Evolutionary conservation across 1,140 invertebrate species (phyloP).

Genomic region (Aradophagus sp.): DNA sequence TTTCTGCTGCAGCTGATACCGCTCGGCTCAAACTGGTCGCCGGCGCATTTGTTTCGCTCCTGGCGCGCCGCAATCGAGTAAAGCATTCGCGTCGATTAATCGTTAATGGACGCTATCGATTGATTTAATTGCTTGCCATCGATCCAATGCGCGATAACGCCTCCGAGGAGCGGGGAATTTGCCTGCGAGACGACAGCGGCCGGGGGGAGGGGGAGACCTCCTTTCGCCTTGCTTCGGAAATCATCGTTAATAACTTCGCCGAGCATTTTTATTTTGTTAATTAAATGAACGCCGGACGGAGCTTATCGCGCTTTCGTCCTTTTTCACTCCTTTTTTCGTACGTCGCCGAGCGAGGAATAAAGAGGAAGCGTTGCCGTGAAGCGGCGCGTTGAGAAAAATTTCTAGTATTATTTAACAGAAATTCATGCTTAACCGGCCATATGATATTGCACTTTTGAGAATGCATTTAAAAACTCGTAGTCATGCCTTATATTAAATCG

Average conservation of each 20-base stretch:
- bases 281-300: conserved; percentile 28
- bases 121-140: conserved; percentile 55
- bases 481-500: too few relatives aligned
- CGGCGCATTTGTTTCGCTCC: conserved; percentile 50
- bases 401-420: too few relatives aligned
- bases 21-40: conserved; percentile 45
- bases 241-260: conserved; percentile 36
- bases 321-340: too few relatives aligned
- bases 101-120: conserved; percentile 57
- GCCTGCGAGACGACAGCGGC: conserved; percentile 1
- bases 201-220: conserved; percentile 6
- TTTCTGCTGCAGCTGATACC: conserved; percentile 39
- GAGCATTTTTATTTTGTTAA: conserved; percentile 36
- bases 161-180: conserved; percentile 25
- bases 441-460: too few relatives aligned
- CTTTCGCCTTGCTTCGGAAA: conserved; percentile 30
- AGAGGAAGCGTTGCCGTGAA: too few relatives aligned
- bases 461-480: too few relatives aligned
- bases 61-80: conserved; percentile 55
- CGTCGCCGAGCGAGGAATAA: too few relatives aligned
- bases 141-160: conserved; percentile 38
- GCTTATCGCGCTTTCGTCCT: conserved; percentile 24
- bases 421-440: too few relatives aligned
- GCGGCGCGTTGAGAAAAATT: too few relatives aligned
- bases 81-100: conserved; percentile 56